Evolutionary conservation across 2,797 vertebrate species (phyloP).

Genomic region (Protosalanx chinensis): DNA sequence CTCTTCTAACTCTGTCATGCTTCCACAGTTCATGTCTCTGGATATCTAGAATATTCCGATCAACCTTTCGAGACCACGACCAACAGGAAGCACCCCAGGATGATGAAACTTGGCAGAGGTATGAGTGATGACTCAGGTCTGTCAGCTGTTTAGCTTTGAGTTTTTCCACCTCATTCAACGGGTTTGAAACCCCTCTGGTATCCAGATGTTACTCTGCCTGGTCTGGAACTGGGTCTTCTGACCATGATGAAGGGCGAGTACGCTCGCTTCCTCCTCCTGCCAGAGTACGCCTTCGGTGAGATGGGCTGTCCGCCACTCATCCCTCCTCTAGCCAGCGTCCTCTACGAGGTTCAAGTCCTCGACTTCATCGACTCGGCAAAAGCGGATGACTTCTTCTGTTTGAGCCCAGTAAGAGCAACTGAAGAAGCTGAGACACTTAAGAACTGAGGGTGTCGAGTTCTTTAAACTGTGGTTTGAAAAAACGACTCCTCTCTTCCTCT

Average conservation of each 20-base stretch:
- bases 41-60: conserved; percentile 81
- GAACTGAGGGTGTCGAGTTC: neutral
- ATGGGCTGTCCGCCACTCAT: conserved; percentile 86
- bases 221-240: conserved; percentile 84
- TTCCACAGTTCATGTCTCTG: conserved; percentile 82
- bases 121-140: conserved; percentile 14
- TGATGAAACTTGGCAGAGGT: conserved; percentile 94
- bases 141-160: neutral
- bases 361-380: conserved; percentile 84
- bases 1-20: neutral
- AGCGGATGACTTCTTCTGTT: conserved; percentile 76
- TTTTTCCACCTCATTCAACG: too few species aligned
- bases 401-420: conserved; percentile 68
- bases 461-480: too few species aligned
- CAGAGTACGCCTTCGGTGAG: conserved; percentile 82
- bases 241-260: conserved; percentile 90
- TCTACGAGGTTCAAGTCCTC: conserved; percentile 86
- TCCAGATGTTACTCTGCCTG: conserved; percentile 84
- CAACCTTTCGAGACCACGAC: conserved; percentile 82
- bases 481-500: too few species aligned
- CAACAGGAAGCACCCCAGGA: conserved; percentile 62
- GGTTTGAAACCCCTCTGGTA: neutral
- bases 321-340: conserved; percentile 72
- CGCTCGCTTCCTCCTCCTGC: conserved; percentile 80
- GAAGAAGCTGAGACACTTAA: neutral